Evolutionary conservation across 2,888 invertebrate genomes (phyloP), one percentile per base, ranked within the genome.

Genomic region (Sminthurides aquaticus): DNA sequence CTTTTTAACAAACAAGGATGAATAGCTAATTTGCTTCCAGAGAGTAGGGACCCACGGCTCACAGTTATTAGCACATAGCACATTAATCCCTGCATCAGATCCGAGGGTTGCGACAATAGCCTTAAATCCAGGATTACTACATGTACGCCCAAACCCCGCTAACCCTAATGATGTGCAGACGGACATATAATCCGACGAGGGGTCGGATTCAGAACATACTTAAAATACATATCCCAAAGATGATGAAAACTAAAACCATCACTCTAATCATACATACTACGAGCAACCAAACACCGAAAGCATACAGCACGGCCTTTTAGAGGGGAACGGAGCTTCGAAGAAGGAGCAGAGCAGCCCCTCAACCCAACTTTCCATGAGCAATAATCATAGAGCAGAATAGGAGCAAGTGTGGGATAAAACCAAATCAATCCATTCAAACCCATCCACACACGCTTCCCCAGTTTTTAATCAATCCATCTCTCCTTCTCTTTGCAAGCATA

Each of bases 1-100:
- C 11, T 22, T 52, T 52, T 52, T 52, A 15, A 20, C 22, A 20
- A 52, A 15, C 52, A 15, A 22, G 22, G 22, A 52, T 52, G 52
- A 52, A 52, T 52, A 52, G 20, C 52, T 52, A 52, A 52, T 52
- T 52, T 22, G 20, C 11, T 52, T 22, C 20, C 52, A n/a, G 11
- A 8, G 11, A 11, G 8, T 43, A 18, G 18, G 18, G 43, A 43
- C 43, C 43, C 43, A 43, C 8, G 18, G 43, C 8, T 43, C 43
- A 8, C 43, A 43, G 43, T 43, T 43, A 11, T 43, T 43, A 8
- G 18, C 43, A 11, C 18, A 18, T 43, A 11, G 18, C 18, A n/a
- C n/a, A n/a, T n/a, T n/a, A n/a, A n/a, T n/a, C n/a, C n/a, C n/a
- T n/a, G n/a, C n/a, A n/a, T n/a, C n/a, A n/a, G n/a, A n/a, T n/a